A percentile compares a stretch with the other conserved stretches of the same genome.
phyloP scores from a whole-genome alignment of 2,113 vertebrate genomes.

The Mellivora capensis region DNA sequence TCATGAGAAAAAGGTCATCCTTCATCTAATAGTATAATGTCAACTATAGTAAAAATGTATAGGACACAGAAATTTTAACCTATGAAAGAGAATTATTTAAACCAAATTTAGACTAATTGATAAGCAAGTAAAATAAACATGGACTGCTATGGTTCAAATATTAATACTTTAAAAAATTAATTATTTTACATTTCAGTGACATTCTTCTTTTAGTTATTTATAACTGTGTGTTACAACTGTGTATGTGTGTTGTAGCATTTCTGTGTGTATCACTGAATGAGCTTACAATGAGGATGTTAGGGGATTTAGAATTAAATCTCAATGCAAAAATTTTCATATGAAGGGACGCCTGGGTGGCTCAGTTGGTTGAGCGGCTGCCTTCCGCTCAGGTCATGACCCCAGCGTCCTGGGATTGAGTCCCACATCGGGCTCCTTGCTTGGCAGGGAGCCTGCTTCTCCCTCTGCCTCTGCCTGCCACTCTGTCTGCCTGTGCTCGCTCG shows the following conservation, averaged over 20 bases:
- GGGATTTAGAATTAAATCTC: not conserved
- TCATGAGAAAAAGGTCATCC: conserved; percentile 49
- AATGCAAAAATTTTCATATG: not conserved
- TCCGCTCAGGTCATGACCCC: too few relatives aligned
- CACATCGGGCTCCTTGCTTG: too few relatives aligned
- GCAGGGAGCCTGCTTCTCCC: too few relatives aligned
- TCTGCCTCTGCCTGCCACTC: too few relatives aligned
- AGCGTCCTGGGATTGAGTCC: too few relatives aligned
- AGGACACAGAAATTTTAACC: conserved; percentile 47
- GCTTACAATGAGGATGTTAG: not conserved
- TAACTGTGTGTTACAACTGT: not conserved
- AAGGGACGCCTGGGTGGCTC: too few relatives aligned
- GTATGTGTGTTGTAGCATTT: not conserved
- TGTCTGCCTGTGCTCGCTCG: too few relatives aligned
- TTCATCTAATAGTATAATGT: conserved; percentile 59
- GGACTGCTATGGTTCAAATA: not conserved
- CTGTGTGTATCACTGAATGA: not conserved
- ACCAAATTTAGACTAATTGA: not conserved
- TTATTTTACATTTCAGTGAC: not conserved
- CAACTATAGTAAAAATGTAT: conserved; percentile 53
- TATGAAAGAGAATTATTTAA: not conserved
- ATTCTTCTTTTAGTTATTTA: not conserved
- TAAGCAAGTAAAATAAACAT: conserved; percentile 39
- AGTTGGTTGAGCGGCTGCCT: too few relatives aligned
- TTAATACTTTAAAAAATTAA: not conserved